Base-by-base conservation (phyloP, 2,113 vertebrate species). In the Sciurus niger region DNA sequence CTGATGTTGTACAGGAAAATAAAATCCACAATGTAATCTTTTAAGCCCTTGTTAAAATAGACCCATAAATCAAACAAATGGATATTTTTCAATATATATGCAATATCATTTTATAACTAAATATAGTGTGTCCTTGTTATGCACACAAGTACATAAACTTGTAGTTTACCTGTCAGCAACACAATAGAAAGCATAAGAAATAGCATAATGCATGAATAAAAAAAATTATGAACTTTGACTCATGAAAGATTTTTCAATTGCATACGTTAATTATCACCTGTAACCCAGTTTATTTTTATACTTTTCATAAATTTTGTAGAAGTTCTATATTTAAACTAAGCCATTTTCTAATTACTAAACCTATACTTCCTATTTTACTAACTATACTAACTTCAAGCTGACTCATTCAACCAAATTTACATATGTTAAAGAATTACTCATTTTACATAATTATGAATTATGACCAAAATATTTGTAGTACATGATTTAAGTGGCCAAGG, bases 361-460 rank as follows among this genome's bases (percentile, higher is more conserved):
- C 63, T 55, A 58, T 34, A 37, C 0, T 51, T 16, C 40, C 72
- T 63, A 55, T 53, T 6, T 92, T 63, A 68, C 46, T n/a, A 82
- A 48, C 40, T 40, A 40, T 40, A 40, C 40, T 40, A 40, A 82
- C 43, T 94, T 76, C 93, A 85, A 89, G 43, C 2, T 18, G 16
- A 53, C 37, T 92, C 37, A 67, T 16, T 6, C 2, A 43, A 6
- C 8, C 9, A 11, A 58, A 83, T 83, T 37, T 85, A 22, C 1
- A 95, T 92, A 83, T 79, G 17, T 4, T 89, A 92, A 87, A 70
- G 10, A 70, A 70, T 37, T 22, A 46, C 43, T 72, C 11, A 73
- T 32, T 86, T 85, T 78, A 8, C 25, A 34, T 60, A 37, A 73
- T 40, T 97, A 12, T 89, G 18, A 94, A 84, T 77, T 84, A n/a